Evolutionary conservation across 2,888 invertebrate genomes (phyloP).

Genomic region (Cremastobaeus sp.): DNA sequence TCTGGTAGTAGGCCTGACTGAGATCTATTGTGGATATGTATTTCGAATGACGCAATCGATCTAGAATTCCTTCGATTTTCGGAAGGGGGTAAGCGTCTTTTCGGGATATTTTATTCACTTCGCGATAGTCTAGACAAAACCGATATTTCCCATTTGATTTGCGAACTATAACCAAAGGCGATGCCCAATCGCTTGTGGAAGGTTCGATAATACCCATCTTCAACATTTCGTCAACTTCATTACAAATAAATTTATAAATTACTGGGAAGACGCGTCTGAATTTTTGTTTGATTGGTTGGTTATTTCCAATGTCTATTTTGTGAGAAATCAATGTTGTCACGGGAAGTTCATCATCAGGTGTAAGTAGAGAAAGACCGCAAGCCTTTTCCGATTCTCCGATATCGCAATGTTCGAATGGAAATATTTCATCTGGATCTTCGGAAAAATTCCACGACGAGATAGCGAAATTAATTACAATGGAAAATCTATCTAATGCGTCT

Average conservation of each 20-base stretch:
- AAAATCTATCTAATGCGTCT: too few relatives aligned
- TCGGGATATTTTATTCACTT: too few relatives aligned
- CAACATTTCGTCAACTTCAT: conserved; percentile 5
- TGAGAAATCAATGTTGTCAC: background rate
- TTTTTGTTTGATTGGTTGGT: conserved; percentile 1
- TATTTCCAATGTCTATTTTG: background rate
- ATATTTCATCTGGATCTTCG: too few relatives aligned
- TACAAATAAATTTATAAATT: background rate
- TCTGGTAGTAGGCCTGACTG: conserved; percentile 59
- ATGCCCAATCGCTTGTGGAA: too few relatives aligned
- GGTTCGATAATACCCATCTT: conserved; percentile 13
- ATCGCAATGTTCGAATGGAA: too few relatives aligned
- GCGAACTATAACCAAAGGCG: background rate
- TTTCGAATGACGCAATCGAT: conserved; percentile 33
- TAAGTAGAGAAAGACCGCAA: too few relatives aligned
- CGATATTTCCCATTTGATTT: conserved; percentile 34
- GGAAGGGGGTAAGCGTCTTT: too few relatives aligned
- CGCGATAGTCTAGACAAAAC: conserved; percentile 52
- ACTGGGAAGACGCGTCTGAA: background rate
- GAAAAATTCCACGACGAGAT: too few relatives aligned
- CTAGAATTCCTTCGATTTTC: conserved; percentile 38
- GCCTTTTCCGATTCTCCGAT: too few relatives aligned
- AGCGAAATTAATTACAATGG: too few relatives aligned
- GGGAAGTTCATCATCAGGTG: background rate
- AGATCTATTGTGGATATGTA: conserved; percentile 59